Base-by-base conservation (phyloP, 2,113 vertebrate genomes). In the Strix uralensis region DNA sequence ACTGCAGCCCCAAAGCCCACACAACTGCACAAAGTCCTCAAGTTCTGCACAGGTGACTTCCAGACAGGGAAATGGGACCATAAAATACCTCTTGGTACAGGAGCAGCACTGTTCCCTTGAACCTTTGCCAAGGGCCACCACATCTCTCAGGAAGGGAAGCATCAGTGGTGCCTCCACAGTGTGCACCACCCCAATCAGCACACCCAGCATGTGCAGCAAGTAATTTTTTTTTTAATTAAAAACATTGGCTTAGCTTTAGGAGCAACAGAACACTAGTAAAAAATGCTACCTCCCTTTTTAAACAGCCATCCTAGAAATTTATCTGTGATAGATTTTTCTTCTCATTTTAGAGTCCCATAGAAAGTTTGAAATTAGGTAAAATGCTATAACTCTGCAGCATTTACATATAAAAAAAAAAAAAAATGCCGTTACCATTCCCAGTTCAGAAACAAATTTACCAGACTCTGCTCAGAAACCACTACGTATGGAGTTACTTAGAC, bases 171-270 rank as follows among this genome's bases (percentile, higher is more conserved):
- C 29, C 46, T 73, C 65, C 58, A 55, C 13, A 70, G 40, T 0
- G 0, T 30, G 67, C 44, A 59, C 11, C 17, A 80, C 63, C 19
- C 8, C 10, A 78, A 73, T 3, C 16, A 65, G 19, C 29, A 92
- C 4, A 40, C 1, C 4, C 32, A 63, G 40, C 20, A 77, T 1
- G 7, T 2, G 12, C 1, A 3, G 22, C 8, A 62, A 54, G 29
- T 15, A 29, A 29, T 29, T 59, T 70, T 10, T 10, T n/a, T 44
- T 32, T 32, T 23, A 21, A 52, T 74, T 65, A 46, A 9, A 78
- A 79, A 42, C 44, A 67, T 25, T 2, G 57, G 20, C 13, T 81
- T 70, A 40, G 32, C 34, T 90, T 58, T 36, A 81, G 78, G 19
- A 93, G 32, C 13, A 89, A 86, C 6, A 40, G 54, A 90, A 83